Percentiles rank a stretch among this genome's conserved stretches.
Evolutionary conservation across 2,113 vertebrate genomes (phyloP).

Genomic region (Picathartes gymnocephalus): DNA sequence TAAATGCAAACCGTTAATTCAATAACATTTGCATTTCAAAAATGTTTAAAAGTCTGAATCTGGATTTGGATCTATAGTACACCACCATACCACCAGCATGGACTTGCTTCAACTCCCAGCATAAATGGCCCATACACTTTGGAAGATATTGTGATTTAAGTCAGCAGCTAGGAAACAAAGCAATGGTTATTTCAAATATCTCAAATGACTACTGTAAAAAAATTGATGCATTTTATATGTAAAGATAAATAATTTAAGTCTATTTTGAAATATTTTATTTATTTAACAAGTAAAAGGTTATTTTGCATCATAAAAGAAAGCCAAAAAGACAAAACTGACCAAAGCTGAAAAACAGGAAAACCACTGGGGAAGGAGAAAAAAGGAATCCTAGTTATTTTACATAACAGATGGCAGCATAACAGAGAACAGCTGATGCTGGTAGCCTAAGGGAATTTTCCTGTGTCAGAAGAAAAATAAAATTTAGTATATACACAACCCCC

Average conservation of each 20-base stretch:
- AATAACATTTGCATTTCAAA: neutral
- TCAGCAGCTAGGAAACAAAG: neutral
- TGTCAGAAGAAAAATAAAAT: slow-evolving; percentile 44
- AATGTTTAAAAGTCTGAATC: neutral
- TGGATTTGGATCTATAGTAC: neutral
- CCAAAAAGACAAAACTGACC: slow-evolving; percentile 35
- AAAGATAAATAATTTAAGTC: neutral
- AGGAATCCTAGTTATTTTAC: slow-evolving; percentile 40
- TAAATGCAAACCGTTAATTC: neutral
- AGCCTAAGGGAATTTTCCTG: neutral
- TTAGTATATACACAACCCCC: neutral
- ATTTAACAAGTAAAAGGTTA: neutral
- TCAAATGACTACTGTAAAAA: neutral
- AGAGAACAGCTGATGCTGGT: slow-evolving; percentile 52
- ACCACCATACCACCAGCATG: neutral
- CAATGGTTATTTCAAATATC: neutral
- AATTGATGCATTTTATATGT: neutral
- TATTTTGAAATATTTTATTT: slow-evolving; percentile 14
- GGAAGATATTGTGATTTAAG: neutral
- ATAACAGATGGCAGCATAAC: slow-evolving; percentile 57
- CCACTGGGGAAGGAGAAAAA: slow-evolving; percentile 13
- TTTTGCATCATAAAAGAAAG: slow-evolving; percentile 16
- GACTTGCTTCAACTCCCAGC: neutral
- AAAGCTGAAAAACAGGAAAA: slow-evolving; percentile 46
- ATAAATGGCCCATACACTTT: neutral